These are phyloP conservation scores for Dicyrtomina minuta DNA, from an alignment of 2,888 invertebrate species.

Conservation along the genomic window DNA sequence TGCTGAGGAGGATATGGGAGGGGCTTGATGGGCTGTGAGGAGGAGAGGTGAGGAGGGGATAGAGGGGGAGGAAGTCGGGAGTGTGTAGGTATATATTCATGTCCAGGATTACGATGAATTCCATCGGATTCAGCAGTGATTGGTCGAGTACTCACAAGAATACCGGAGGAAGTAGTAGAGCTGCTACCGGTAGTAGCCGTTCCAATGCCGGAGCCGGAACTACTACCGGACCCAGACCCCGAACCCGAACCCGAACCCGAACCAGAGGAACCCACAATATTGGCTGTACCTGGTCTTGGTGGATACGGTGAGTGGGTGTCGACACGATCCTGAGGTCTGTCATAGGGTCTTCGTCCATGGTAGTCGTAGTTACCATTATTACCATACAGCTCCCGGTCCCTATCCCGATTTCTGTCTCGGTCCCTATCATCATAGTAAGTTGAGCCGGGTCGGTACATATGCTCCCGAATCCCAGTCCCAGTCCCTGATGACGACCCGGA, in stretches of 20 bases:
- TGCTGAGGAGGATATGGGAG: constrained; percentile 5
- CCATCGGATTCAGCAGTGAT: neutral
- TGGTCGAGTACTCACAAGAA: neutral
- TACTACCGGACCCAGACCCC: too few relatives aligned
- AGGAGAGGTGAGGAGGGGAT: constrained; percentile 2
- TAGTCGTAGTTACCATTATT: constrained; percentile 10
- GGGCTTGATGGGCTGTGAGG: neutral
- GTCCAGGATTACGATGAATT: neutral
- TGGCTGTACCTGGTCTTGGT: constrained; percentile 28
- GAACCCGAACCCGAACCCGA: too few relatives aligned
- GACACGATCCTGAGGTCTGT: constrained; percentile 26
- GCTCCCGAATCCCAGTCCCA: neutral
- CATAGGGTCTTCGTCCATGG: constrained; percentile 26
- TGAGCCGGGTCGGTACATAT: too few relatives aligned
- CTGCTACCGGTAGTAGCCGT: too few relatives aligned
- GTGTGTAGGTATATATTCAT: neutral
- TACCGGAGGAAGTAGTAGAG: constrained; percentile 7
- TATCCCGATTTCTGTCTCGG: neutral
- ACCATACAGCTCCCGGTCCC: neutral
- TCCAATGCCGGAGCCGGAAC: too few relatives aligned
- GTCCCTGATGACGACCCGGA: neutral
- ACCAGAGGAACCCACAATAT: neutral
- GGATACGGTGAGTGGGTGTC: constrained; percentile 8
- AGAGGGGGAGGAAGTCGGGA: constrained; percentile 8
- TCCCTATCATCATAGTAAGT: neutral